These are phyloP conservation scores for Etia nguti DNA, from an alignment of 2,113 vertebrate species.

Conservation along the genomic window DNA sequence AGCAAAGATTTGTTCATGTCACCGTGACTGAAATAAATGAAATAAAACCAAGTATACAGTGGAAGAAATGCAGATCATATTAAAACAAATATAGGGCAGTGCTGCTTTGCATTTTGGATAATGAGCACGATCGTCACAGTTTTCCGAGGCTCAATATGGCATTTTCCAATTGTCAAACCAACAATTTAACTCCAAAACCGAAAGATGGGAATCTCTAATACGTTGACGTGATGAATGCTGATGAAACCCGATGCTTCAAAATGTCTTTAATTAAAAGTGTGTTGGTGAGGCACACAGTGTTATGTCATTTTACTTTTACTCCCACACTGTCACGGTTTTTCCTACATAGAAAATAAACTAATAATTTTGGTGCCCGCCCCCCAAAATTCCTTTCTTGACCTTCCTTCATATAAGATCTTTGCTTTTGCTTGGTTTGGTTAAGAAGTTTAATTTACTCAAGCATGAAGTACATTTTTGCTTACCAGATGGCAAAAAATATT, in stretches of 20 bases:
- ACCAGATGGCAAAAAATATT: not conserved
- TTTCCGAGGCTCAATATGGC: too few species aligned
- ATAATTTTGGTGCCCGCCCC: accelerated
- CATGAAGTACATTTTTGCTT: not conserved
- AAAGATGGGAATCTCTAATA: not conserved
- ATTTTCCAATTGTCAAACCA: not conserved
- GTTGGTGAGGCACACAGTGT: not conserved
- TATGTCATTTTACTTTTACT: not conserved
- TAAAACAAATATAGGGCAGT: not conserved
- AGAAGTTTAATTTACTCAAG: not conserved
- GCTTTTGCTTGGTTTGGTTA: not conserved
- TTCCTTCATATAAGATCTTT: not conserved
- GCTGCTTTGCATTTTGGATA: not conserved
- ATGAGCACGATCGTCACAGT: not conserved
- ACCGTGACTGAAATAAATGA: accelerated
- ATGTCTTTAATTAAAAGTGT: not conserved
- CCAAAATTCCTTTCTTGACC: not conserved
- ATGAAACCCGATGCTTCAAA: too few species aligned
- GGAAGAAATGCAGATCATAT: not conserved
- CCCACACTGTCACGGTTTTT: not conserved
- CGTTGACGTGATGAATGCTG: too few species aligned
- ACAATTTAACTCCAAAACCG: not conserved
- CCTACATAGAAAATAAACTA: not conserved
- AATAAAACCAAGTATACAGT: not conserved
- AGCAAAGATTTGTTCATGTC: not conserved